Conservation (phyloP, 1,140 invertebrate genomes). For the Anthonomus grandis region DNA sequence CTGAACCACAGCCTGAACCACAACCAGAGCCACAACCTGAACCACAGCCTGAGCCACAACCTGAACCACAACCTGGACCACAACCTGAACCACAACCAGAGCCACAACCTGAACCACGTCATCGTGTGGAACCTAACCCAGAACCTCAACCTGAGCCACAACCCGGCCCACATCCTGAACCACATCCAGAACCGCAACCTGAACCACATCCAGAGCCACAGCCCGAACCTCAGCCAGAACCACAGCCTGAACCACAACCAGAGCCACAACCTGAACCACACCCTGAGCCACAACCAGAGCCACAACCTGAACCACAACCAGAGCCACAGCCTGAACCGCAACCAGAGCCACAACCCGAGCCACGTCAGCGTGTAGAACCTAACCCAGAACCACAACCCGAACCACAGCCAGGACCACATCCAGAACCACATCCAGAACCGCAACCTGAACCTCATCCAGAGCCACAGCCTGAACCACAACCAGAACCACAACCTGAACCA, state of each 20-base stretch:
- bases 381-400: too few relatives aligned
- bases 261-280: slow-evolving; percentile 7
- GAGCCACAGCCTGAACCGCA: slow-evolving; percentile 7
- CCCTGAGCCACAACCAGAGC: slow-evolving; percentile 4
- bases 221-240: background rate
- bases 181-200: slow-evolving; percentile 3
- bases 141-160: slow-evolving; percentile 5
- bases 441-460: background rate
- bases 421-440: slow-evolving; percentile 2
- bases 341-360: too few relatives aligned
- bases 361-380: too few relatives aligned
- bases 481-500: background rate
- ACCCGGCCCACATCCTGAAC: background rate
- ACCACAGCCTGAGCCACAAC: background rate
- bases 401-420: too few relatives aligned
- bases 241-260: background rate
- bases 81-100: slow-evolving; percentile 5
- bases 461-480: background rate
- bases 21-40: background rate
- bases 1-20: slow-evolving; percentile 5
- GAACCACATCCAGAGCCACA: slow-evolving; percentile 1
- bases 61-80: background rate
- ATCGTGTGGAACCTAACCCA: too few relatives aligned
- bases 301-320: slow-evolving; percentile 4
- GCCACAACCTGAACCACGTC: slow-evolving; percentile 1